Conservation (phyloP, 1,140 invertebrate genomes). For the Limonius californicus region DNA sequence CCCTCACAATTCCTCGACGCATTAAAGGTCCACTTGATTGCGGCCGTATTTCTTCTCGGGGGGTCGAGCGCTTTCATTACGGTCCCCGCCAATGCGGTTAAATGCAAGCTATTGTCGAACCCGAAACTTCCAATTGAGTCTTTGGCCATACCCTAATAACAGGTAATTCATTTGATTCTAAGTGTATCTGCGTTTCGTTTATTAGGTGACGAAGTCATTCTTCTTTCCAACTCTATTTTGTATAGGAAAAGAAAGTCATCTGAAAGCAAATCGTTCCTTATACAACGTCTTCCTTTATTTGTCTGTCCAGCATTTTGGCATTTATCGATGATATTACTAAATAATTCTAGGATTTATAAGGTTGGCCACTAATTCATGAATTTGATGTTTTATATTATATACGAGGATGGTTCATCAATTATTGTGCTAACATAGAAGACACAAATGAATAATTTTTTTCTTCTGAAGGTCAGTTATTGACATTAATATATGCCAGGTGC, state of each 20-base stretch:
- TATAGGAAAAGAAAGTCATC: not conserved
- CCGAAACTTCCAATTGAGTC: conserved; percentile 37
- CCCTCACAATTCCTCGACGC: conserved; percentile 42
- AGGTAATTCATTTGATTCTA: conserved; percentile 34
- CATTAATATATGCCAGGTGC: no score
- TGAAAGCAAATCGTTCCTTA: no score
- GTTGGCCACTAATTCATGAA: no score
- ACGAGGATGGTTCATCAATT: no score
- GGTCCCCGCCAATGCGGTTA: conserved; percentile 34
- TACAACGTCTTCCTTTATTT: no score
- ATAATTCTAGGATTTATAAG: no score
- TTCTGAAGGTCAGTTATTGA: no score
- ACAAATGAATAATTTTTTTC: no score
- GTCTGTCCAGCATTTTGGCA: no score
- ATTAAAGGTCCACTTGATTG: conserved; percentile 45
- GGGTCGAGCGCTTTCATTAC: conserved; percentile 38
- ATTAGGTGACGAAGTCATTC: conserved; percentile 16
- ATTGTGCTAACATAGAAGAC: no score
- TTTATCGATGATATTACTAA: no score
- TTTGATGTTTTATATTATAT: no score
- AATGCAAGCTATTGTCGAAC: conserved; percentile 38
- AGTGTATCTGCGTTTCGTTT: conserved; percentile 20
- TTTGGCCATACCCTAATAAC: conserved; percentile 36
- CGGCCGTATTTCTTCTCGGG: conserved; percentile 42
- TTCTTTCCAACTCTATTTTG: conserved; percentile 4